Evolutionary conservation across 2,888 invertebrate genomes (phyloP).

Genomic region (Himalopsyche kuldschensis): DNA sequence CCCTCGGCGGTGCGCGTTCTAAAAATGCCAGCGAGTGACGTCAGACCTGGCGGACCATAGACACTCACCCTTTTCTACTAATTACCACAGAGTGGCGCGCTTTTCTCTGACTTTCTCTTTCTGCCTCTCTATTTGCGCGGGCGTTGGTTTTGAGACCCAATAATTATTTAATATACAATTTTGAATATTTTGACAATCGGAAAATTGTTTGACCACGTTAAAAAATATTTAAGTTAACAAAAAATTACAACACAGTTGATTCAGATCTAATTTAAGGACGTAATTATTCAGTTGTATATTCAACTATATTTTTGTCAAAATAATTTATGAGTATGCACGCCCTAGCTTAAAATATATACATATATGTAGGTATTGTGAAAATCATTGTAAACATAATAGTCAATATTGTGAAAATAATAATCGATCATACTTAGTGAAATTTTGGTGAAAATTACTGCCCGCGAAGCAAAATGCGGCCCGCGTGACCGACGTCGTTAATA

Average conservation of each 20-base stretch:
- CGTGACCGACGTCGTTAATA: conserved; percentile 4
- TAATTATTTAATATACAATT: conserved; percentile 1
- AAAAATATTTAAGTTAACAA: too few species aligned
- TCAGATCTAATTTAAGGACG: too few species aligned
- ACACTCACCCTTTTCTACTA: conserved; percentile 18
- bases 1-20: conserved; percentile 27
- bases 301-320: too few species aligned
- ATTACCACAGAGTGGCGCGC: conserved; percentile 10
- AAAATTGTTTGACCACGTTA: neutral
- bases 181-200: neutral
- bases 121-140: conserved; percentile 2
- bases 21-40: conserved; percentile 38
- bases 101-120: neutral
- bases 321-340: too few species aligned
- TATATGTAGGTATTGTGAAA: too few species aligned
- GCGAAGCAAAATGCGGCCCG: neutral
- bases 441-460: neutral
- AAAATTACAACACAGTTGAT: too few species aligned
- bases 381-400: too few species aligned
- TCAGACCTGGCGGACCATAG: conserved; percentile 18
- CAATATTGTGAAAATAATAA: too few species aligned
- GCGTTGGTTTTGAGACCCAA: neutral
- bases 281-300: too few species aligned
- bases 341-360: too few species aligned
- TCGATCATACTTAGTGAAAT: neutral